These are phyloP conservation scores for Heliconius cydno DNA, from an alignment of 2,888 invertebrate genomes.

Conservation along the genomic window DNA sequence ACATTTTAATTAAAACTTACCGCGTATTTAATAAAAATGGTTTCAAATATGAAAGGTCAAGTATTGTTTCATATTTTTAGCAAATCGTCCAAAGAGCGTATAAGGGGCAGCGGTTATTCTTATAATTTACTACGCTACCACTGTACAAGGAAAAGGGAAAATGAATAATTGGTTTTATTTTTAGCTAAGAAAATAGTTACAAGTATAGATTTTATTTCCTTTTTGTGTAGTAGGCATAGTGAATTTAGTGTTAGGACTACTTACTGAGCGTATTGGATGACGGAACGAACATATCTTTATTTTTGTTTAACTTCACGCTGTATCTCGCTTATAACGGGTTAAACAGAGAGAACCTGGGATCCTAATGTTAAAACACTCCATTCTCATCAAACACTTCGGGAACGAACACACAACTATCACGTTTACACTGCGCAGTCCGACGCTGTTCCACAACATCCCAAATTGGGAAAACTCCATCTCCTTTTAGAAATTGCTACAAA, in stretches of 20 bases:
- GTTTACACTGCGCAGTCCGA: no score
- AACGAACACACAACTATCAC: background rate
- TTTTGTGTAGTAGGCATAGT: background rate
- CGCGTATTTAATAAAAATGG: background rate
- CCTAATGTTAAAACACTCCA: no score
- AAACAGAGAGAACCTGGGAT: no score
- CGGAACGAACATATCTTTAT: no score
- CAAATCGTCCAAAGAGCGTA: background rate
- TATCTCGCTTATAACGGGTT: no score
- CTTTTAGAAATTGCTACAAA: conserved; percentile 5
- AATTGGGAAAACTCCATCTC: background rate
- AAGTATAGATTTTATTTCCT: no score
- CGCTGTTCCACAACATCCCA: background rate
- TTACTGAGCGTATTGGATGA: no score
- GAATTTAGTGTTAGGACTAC: no score
- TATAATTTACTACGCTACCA: conserved; percentile 1
- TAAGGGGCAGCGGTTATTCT: background rate
- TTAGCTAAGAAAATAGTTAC: background rate
- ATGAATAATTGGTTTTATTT: background rate
- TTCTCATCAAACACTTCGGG: no score
- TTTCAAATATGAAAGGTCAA: background rate
- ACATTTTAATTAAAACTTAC: background rate
- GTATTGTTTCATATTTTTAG: conserved; percentile 4
- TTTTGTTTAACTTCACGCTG: no score
- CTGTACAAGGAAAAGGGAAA: background rate